Evolutionary conservation across 2,797 vertebrate genomes (phyloP), one percentile per base, ranked within the genome.

Genomic region (Microctenopoma stevenorrisi): DNA sequence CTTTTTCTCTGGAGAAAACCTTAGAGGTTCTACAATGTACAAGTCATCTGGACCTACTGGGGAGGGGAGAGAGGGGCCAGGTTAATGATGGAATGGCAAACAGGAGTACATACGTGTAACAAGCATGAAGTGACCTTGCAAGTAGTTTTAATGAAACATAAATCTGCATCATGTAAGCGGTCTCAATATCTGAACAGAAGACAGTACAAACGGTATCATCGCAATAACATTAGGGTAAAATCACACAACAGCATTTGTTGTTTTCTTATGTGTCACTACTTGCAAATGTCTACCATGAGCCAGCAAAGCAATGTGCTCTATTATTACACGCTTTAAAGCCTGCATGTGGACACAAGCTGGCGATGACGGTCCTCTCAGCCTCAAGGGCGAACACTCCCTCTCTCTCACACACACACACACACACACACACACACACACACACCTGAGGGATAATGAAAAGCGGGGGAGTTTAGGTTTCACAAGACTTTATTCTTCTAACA

Each of bases 1-100:
- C 97, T 99, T 99, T 96, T 98, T 99, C 93, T 98, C 97, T 90
- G 97, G 97, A 88, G 97, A 96, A 94, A 99, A 99, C 92, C 96
- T 98, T 93, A 99, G 94, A 72, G 97, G 98, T 93, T 99, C 97
- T 91, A 99, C 97, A 93, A 99, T 99, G 94, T 97, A 99, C 91
- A 99, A 95, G 92, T 98, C 97, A 94, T 96, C 96, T 80, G 96
- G 94, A 92, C 96, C 96, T 91, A 95, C 98, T 98, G 90, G 56
- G 95, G 93, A 90, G 88, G 91, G 85, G 92, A 93, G 89, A 93
- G 86, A 93, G 91, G 92, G 83, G 64, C 81, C 87, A 86, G 74
- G 91, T 93, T 94, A 95, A 90, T 92, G 85, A 91, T 92, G 85
- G 88, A 89, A 92, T 92, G 93, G 87, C 49, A 85, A 88, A 94